A percentile compares a stretch with the other conserved stretches of the same genome.
phyloP scores from a whole-genome alignment of 2,888 invertebrate species.

The Desoria tigrina region DNA sequence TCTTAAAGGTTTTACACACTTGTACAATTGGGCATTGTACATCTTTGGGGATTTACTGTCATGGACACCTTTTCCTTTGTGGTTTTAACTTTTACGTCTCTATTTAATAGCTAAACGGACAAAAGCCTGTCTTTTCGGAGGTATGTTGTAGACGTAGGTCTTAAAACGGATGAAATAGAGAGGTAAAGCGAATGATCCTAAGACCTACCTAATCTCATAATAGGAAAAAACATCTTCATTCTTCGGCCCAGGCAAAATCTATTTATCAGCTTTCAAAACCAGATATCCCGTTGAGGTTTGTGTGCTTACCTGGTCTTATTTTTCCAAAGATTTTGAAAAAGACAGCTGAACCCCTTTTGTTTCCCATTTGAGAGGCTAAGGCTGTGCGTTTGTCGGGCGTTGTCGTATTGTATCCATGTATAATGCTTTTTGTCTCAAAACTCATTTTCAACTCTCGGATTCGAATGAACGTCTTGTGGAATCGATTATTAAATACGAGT shows the following conservation, averaged over 20 bases:
- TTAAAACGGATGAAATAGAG: too few species aligned
- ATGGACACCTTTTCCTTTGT: conserved; percentile 20
- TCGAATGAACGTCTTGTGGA: too few species aligned
- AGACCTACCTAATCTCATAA: conserved; percentile 7
- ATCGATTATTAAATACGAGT: too few species aligned
- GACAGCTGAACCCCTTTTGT: conserved; percentile 10
- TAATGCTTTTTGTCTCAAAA: too few species aligned
- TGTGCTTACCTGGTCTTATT: conserved; percentile 3
- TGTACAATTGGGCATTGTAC: neutral
- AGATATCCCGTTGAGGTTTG: conserved; percentile 17
- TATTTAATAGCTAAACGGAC: conserved; percentile 18
- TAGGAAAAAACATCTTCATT: conserved; percentile 14
- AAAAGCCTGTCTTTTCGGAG: conserved; percentile 2
- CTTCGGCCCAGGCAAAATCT: conserved; percentile 5
- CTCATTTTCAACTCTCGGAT: too few species aligned
- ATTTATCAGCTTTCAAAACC: conserved; percentile 20
- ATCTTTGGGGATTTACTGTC: conserved; percentile 15
- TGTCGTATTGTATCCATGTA: neutral
- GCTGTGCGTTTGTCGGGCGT: conserved; percentile 16
- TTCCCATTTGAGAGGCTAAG: neutral
- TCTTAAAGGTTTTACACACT: conserved; percentile 21
- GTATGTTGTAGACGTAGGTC: too few species aligned
- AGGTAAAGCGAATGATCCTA: neutral
- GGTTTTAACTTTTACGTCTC: conserved; percentile 15
- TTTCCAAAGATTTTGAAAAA: conserved; percentile 7